Conservation (phyloP, 2,113 vertebrate genomes). For the Sylvietta virens region DNA sequence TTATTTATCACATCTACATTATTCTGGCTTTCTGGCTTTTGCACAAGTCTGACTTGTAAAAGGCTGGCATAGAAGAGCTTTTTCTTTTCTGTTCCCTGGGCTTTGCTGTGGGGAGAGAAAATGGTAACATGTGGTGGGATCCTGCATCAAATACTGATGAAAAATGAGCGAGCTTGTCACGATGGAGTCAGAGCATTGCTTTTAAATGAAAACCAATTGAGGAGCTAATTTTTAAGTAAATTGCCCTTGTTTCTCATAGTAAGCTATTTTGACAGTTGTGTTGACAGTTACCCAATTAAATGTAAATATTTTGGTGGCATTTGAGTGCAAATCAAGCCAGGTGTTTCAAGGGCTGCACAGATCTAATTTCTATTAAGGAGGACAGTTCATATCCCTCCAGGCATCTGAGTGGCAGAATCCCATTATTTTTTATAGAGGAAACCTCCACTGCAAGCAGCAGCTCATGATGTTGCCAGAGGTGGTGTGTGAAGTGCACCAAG, state of each 20-base stretch:
- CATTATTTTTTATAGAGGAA: not conserved
- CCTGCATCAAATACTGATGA: not conserved
- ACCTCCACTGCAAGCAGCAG: not conserved
- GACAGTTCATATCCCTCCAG: not conserved
- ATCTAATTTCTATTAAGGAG: not conserved
- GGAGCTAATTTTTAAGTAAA: slow-evolving; percentile 49
- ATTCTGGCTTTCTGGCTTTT: not conserved
- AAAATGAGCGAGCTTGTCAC: slow-evolving; percentile 7
- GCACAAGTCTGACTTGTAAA: not conserved
- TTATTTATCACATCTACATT: not conserved
- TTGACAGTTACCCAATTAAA: slow-evolving; percentile 15
- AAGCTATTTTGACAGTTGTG: slow-evolving; percentile 14
- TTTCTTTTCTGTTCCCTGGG: not conserved
- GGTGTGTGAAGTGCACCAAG: not conserved
- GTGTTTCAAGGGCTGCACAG: not conserved
- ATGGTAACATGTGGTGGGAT: not conserved
- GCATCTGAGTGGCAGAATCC: not conserved
- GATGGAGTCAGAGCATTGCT: not conserved
- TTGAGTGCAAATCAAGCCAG: not conserved
- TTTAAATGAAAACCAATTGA: not conserved
- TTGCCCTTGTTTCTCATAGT: not conserved
- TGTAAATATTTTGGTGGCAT: slow-evolving; percentile 17
- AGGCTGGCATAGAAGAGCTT: not conserved
- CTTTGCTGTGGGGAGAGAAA: not conserved
- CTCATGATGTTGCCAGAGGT: not conserved